Percentiles rank a stretch among this genome's conserved stretches.
Evolutionary conservation across 1,140 invertebrate genomes (phyloP).

Genomic region (Phymastichus coffea): DNA sequence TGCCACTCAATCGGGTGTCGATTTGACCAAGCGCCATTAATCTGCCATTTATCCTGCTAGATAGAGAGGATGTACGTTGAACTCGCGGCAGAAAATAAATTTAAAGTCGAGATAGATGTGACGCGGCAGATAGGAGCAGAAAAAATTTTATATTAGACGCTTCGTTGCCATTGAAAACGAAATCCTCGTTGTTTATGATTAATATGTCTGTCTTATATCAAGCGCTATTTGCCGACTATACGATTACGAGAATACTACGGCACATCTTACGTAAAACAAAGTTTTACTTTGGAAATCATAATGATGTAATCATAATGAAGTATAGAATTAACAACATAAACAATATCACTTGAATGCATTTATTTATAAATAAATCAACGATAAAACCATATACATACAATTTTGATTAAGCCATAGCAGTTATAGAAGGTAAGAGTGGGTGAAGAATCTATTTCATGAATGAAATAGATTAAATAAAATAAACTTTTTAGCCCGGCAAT

Average conservation of each 20-base stretch:
- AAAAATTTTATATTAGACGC: neutral
- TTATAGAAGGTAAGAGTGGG: too few species aligned
- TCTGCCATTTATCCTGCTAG: conserved; percentile 16
- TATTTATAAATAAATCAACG: too few species aligned
- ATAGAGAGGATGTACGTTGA: conserved; percentile 10
- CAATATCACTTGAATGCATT: too few species aligned
- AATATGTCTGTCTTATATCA: conserved; percentile 6
- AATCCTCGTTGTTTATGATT: conserved; percentile 17
- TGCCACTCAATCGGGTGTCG: conserved; percentile 5
- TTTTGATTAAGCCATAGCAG: too few species aligned
- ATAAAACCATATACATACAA: too few species aligned
- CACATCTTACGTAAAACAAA: too few species aligned
- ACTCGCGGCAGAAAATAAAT: conserved; percentile 21
- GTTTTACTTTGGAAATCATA: too few species aligned
- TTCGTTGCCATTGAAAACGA: conserved; percentile 9
- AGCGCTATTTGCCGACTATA: too few species aligned
- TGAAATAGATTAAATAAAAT: conserved; percentile 1
- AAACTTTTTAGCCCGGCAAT: neutral
- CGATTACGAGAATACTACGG: too few species aligned
- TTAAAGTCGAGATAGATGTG: conserved; percentile 14
- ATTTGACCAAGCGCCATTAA: conserved; percentile 15
- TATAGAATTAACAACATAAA: too few species aligned
- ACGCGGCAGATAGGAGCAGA: conserved; percentile 17
- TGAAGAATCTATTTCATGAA: conserved; percentile 4
- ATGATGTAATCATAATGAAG: too few species aligned